Evolutionary conservation across 2,113 vertebrate genomes (phyloP).

Genomic region (Meles meles): DNA sequence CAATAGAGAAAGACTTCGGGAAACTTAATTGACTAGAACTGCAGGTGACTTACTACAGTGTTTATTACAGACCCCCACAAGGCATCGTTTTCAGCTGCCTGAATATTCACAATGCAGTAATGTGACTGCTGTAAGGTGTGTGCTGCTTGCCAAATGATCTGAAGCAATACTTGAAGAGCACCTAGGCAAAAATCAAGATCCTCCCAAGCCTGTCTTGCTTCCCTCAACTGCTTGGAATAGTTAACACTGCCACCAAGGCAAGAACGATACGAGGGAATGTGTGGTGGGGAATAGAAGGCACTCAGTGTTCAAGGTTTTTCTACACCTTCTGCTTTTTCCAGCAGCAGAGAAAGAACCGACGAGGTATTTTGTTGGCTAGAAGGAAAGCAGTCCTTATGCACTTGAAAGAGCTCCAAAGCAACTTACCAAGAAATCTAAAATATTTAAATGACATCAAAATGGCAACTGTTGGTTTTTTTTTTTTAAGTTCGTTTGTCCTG

Average conservation of each 20-base stretch:
- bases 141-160: background rate
- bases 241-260: background rate
- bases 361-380: background rate
- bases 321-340: background rate
- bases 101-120: background rate
- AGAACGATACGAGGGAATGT: background rate
- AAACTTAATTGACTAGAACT: slow-evolving; percentile 14
- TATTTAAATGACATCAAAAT: background rate
- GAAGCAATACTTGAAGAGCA: background rate
- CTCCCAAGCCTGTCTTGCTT: background rate
- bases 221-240: background rate
- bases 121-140: background rate
- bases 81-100: background rate
- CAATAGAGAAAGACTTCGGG: background rate
- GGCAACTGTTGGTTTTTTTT: background rate
- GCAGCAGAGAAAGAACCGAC: background rate
- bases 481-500: background rate
- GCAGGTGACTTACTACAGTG: background rate
- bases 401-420: background rate
- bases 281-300: background rate
- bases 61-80: slow-evolving; percentile 1
- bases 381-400: background rate
- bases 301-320: background rate
- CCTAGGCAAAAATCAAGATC: background rate
- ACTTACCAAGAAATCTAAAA: background rate